Evolutionary conservation across 2,888 invertebrate species (phyloP).

Genomic region (Choristoneura rosaceana): DNA sequence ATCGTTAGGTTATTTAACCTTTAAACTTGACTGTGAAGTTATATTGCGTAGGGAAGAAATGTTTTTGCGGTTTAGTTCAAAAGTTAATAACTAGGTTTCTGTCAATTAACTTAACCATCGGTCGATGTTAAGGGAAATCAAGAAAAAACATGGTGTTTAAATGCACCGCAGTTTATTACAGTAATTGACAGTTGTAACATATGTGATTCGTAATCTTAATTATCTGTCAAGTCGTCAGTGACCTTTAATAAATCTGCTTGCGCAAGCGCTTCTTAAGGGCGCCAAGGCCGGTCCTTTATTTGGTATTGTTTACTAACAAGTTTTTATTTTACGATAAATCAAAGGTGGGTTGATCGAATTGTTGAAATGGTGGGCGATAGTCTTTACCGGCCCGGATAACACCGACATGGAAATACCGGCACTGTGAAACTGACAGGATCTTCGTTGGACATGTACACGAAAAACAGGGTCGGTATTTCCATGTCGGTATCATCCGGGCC

Average conservation of each 20-base stretch:
- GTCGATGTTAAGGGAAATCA: neutral
- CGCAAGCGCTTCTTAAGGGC: conserved; percentile 19
- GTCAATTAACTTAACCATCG: no score
- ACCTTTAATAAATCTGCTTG: conserved; percentile 11
- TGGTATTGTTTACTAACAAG: conserved; percentile 34
- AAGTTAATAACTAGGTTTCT: neutral
- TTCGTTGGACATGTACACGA: no score
- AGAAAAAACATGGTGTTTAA: neutral
- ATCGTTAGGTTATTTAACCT: no score
- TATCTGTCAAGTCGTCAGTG: neutral
- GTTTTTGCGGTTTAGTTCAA: neutral
- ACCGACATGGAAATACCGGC: no score
- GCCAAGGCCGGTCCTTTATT: conserved; percentile 27
- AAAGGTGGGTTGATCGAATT: conserved; percentile 17
- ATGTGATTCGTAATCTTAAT: neutral
- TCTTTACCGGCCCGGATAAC: neutral
- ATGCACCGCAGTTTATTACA: neutral
- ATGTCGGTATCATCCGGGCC: no score
- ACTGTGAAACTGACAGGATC: no score
- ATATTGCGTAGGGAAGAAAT: no score
- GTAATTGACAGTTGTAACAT: neutral
- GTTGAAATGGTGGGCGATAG: neutral
- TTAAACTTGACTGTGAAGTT: no score
- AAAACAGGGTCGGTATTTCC: no score
- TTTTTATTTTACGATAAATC: conserved; percentile 10